phyloP scores from a whole-genome alignment of 2,888 invertebrate genomes.

The Volucella inflata region DNA sequence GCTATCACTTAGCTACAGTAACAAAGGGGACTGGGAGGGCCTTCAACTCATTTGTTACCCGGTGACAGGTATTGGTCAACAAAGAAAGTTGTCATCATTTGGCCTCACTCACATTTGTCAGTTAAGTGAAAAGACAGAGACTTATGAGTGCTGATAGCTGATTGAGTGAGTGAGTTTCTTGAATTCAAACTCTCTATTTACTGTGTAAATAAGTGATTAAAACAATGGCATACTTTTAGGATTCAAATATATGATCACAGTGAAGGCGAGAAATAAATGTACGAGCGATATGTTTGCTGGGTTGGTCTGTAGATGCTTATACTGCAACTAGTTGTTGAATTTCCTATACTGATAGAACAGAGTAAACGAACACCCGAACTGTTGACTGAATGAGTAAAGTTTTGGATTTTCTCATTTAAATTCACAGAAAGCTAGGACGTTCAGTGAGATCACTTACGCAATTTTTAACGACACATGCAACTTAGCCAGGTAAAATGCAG shows the following conservation, averaged over 20 bases:
- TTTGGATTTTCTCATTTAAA: too few relatives aligned
- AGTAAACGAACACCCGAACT: too few relatives aligned
- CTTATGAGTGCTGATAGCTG: too few relatives aligned
- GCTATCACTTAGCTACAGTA: not conserved
- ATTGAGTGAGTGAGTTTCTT: not conserved
- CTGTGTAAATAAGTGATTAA: not conserved
- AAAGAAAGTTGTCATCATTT: slow-evolving; percentile 27
- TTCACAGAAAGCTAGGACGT: too few relatives aligned
- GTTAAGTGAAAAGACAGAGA: not conserved
- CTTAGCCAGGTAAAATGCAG: too few relatives aligned
- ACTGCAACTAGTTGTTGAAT: too few relatives aligned
- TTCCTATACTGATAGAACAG: too few relatives aligned
- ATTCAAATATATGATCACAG: slow-evolving; percentile 2
- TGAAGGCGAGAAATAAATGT: not conserved
- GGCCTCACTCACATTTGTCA: not conserved
- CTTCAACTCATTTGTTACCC: slow-evolving; percentile 22
- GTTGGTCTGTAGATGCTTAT: too few relatives aligned
- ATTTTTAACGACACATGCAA: too few relatives aligned
- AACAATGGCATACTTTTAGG: slow-evolving; percentile 21
- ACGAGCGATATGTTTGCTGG: not conserved
- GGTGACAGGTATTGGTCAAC: slow-evolving; percentile 11
- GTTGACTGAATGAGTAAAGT: too few relatives aligned
- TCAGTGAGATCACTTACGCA: too few relatives aligned
- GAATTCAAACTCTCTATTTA: too few relatives aligned
- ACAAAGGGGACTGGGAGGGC: slow-evolving; percentile 15